Conservation (phyloP, 2,113 vertebrate species). For the Myotis davidii region DNA sequence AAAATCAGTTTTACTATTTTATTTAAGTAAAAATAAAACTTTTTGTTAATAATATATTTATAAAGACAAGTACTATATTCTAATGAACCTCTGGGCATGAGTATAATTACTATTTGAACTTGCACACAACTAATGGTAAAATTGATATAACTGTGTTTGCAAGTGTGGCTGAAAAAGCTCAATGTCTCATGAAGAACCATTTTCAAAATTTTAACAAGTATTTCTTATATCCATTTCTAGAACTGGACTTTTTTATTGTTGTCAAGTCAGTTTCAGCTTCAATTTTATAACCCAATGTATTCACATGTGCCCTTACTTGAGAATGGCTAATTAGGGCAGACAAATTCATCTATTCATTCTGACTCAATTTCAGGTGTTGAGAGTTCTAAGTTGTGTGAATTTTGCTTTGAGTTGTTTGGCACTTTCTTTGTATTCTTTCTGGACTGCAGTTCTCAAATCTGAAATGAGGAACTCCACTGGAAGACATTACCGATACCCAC, state of each 20-base stretch:
- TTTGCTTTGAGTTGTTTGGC: neutral
- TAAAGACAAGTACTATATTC: neutral
- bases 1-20: neutral
- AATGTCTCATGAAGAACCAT: neutral
- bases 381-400: neutral
- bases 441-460: neutral
- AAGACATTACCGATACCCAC: neutral
- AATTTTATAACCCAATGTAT: neutral
- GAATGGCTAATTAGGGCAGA: neutral
- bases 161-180: neutral
- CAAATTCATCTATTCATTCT: neutral
- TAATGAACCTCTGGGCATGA: neutral
- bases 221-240: neutral
- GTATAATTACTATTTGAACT: slow-evolving; percentile 1
- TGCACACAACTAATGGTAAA: neutral
- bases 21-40: slow-evolving; percentile 22
- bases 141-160: neutral
- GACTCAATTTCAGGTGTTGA: neutral
- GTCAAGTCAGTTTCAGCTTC: neutral
- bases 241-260: neutral
- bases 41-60: neutral
- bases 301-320: neutral
- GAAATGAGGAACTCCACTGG: neutral
- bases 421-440: neutral
- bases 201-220: neutral